Evolutionary conservation across 2,797 vertebrate genomes (phyloP), one percentile per base, ranked within the genome.

Genomic region (Alca torda): DNA sequence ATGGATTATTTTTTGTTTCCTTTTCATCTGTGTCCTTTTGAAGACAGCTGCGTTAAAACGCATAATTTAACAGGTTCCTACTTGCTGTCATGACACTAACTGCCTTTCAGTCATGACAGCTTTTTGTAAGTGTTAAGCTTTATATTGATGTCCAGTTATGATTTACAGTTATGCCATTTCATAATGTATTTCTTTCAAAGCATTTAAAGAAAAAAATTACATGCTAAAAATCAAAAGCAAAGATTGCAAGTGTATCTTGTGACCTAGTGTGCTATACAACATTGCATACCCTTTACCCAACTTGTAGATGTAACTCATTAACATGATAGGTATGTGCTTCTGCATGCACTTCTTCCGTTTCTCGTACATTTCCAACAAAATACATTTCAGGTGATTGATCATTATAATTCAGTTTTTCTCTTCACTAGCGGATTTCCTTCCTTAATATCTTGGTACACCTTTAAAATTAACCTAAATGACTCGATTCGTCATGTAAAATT

Each of bases 11-110:
- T 90, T 94, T 72, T 87, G 8, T 84, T 67, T 87, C 23, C 54
- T 93, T 95, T 93, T 92, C 50, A 83, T 85, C 59, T 77, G 10
- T 67, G 84, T n/a, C 85, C 4, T 93, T 95, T 95, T 95, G 87
- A 91, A 87, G 69, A 75, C 73, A 89, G 17, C 48, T 96, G 26
- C 83, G 56, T 67, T 82, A 89, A 95, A 51, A 74, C 61, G 31
- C 57, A n/a, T 79, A 93, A 94, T 65, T 92, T 89, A 91, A 92
- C 97, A 96, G 70, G 94, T 94, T 94, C 30, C 57, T 90, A 54
- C 92, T 84, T 97, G 96, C 72, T 95, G 93, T 72, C 51, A 53
- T 89, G 72, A 28, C 39, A 85, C 13, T 90, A 79, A 82, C 30
- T 79, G 24, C 81, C 76, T 97, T 87, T 97, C 95, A 96, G 64